Evolutionary conservation across 1,140 invertebrate species (phyloP), one percentile per base, ranked within the genome.

Genomic region (Batillaria attramentaria): DNA sequence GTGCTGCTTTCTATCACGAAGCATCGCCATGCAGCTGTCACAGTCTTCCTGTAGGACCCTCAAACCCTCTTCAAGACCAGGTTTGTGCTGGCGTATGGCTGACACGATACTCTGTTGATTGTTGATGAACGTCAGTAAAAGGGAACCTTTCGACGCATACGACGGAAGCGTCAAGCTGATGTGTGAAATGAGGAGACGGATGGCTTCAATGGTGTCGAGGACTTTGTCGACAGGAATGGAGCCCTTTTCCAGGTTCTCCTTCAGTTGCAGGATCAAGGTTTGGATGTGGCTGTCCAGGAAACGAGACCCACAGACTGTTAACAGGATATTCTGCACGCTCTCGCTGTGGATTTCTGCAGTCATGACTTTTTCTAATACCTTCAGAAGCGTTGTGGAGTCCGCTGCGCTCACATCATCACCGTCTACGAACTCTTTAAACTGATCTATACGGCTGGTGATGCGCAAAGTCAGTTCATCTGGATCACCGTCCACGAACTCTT

Each of bases 151-250:
- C 16, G 62, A 46, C 33, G 75, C 62, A 16, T 66, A 43, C 5
- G 75, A 68, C 4, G 75, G 75, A 28, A 77, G 75, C 42, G n/a
- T 77, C n/a, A n/a, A 24, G 46, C 57, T 68, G 54, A 77, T 65
- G 18, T 66, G 41, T 3, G 42, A 35, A n/a, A 77, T 41, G 31
- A 77, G 28, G 28, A 16, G 20, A 13, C 42, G 62, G 20, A 69
- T 37, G 31, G 20, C 37, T 35, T 69, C 66, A 5, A 69, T 42
- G 3, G 20, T 33, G 31, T 77, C 62, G 3, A 43, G 18, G 18
- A 77, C 43, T 24, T 72, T 72, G 6, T 20, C 18, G 35, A 16
- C 33, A 41, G 1, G 3, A 24, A 41, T 24, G 0, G 13, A 33
- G 10, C 42, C 42, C 6, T 28, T 31, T 41, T 2, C 31, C 18